Percentiles rank a stretch among this genome's conserved stretches.
phyloP scores from a whole-genome alignment of 2,888 invertebrate genomes.

The Graphium colonna region DNA sequence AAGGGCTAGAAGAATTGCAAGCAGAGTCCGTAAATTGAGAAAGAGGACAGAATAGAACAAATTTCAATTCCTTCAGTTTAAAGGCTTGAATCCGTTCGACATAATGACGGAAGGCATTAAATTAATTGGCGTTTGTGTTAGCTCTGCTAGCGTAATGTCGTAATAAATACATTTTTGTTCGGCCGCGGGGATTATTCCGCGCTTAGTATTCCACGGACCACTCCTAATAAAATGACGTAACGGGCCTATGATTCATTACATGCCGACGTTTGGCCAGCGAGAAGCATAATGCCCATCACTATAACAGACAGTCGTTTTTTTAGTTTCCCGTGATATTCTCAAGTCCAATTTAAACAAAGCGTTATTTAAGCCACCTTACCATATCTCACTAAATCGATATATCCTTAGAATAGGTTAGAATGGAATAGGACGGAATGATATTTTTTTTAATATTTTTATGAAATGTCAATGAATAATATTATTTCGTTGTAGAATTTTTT shows the following conservation, averaged over 20 bases:
- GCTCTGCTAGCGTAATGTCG: conserved; percentile 14
- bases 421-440: no score
- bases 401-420: no score
- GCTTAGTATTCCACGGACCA: conserved; percentile 14
- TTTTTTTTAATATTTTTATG: no score
- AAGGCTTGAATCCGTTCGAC: conserved; percentile 16
- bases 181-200: conserved; percentile 11
- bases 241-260: conserved; percentile 21
- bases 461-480: no score
- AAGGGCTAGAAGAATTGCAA: not conserved
- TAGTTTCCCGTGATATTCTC: not conserved
- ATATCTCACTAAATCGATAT: not conserved
- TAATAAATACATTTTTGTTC: conserved; percentile 22
- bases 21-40: conserved; percentile 1
- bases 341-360: no score
- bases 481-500: no score
- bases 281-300: conserved; percentile 11
- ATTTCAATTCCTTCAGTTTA: conserved; percentile 14
- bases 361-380: not conserved
- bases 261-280: conserved; percentile 3
- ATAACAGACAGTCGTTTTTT: not conserved
- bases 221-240: conserved; percentile 23
- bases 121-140: conserved; percentile 12
- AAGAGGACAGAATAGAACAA: conserved; percentile 8
- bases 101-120: conserved; percentile 18